A percentile compares a stretch with the other conserved stretches of the same genome.
These are phyloP conservation scores for Bucorvus abyssinicus DNA, from an alignment of 2,797 vertebrate species.

Conservation along the genomic window DNA sequence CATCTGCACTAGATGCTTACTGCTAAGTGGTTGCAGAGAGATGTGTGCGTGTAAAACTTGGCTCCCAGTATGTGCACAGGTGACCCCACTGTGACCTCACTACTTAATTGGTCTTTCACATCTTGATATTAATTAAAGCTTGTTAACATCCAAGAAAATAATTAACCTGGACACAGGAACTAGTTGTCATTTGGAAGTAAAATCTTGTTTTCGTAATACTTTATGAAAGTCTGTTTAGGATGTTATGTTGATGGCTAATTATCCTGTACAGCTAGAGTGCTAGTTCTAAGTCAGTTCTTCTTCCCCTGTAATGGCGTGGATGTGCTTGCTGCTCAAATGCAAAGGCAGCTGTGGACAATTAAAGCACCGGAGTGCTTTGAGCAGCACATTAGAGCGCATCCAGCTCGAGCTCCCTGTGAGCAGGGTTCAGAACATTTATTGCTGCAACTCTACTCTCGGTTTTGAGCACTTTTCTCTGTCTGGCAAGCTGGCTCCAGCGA, in stretches of 20 bases:
- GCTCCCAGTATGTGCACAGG: background rate
- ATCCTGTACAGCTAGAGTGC: background rate
- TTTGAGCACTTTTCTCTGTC: background rate
- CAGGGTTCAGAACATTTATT: background rate
- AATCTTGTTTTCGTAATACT: background rate
- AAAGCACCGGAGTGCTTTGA: background rate
- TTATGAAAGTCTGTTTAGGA: background rate
- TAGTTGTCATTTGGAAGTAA: background rate
- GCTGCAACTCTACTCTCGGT: background rate
- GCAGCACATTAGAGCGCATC: background rate
- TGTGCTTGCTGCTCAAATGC: background rate
- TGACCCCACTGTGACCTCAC: background rate
- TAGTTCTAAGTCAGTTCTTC: background rate
- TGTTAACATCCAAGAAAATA: background rate
- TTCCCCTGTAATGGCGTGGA: background rate
- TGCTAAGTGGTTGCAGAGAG: background rate
- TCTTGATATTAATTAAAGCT: background rate
- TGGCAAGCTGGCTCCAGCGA: background rate
- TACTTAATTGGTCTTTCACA: background rate
- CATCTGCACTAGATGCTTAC: background rate
- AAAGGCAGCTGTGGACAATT: accelerated
- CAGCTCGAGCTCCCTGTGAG: background rate
- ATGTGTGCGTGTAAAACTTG: background rate
- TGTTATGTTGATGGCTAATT: background rate
- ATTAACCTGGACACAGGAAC: background rate